Percentiles rank a stretch among this genome's conserved stretches.
Conservation (phyloP, 2,113 vertebrate species). For the Rhinoptilus africanus region DNA sequence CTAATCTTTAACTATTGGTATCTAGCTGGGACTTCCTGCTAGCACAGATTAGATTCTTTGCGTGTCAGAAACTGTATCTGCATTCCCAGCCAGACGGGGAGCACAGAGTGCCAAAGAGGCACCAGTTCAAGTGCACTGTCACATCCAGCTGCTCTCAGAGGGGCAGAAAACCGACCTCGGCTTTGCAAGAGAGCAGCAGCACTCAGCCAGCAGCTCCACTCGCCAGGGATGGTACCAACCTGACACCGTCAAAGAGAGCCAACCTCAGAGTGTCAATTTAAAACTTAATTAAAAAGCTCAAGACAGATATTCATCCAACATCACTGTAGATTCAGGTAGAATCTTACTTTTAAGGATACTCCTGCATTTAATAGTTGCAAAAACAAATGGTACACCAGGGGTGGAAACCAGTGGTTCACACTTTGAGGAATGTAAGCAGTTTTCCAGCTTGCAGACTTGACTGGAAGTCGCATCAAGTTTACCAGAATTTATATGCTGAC, state of each 20-base stretch:
- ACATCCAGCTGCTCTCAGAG: neutral
- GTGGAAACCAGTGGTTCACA: neutral
- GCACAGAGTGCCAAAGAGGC: neutral
- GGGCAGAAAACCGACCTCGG: neutral
- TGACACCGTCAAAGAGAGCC: rapidly evolving
- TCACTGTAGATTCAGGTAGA: neutral
- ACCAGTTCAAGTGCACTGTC: neutral
- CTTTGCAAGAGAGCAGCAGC: neutral
- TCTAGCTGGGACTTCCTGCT: neutral
- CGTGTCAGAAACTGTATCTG: neutral
- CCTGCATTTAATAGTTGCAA: neutral
- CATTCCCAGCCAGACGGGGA: neutral
- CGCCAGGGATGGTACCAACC: neutral
- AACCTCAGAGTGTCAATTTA: neutral
- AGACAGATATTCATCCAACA: neutral
- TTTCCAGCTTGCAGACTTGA: neutral
- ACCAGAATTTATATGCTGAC: neutral
- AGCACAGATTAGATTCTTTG: neutral
- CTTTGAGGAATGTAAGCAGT: neutral
- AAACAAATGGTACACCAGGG: neutral
- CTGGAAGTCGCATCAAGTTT: neutral
- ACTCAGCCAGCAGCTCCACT: neutral
- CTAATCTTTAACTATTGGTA: neutral
- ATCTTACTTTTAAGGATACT: neutral
- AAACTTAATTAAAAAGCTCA: neutral